Evolutionary conservation across 2,888 invertebrate genomes (phyloP), one percentile per base, ranked within the genome.

Genomic region (Chloromyia formosa): DNA sequence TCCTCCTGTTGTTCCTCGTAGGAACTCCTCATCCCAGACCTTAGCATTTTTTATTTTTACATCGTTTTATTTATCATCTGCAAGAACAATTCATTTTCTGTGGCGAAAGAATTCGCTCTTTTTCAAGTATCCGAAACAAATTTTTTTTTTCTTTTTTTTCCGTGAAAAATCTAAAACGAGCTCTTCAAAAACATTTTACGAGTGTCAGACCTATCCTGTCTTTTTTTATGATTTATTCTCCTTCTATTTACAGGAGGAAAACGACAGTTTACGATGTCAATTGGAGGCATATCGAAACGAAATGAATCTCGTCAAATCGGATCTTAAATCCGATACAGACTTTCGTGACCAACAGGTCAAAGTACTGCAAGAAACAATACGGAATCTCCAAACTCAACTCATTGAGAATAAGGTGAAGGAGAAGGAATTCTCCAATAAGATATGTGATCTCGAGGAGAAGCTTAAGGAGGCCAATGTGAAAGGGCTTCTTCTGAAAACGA

Each of bases 221-320:
- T n/a, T n/a, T n/a, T n/a, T n/a, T n/a, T n/a, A n/a, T n/a, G n/a
- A n/a, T n/a, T n/a, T n/a, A n/a, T n/a, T n/a, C n/a, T n/a, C n/a
- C n/a, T n/a, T n/a, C n/a, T n/a, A 14, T 66, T 66, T 23, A 40
- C 75, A 93, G 89, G 93, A 94, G 77, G 97, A 97, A 83, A 97
- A 96, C 82, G 96, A 96, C 80, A 93, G 93, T 79, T 87, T 97
- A 40, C 90, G 93, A 76, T 96, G 96, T 85, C 95, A 96, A 86
- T 84, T 97, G 80, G 96, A 96, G 85, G 97, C 96, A 0, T 95
- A 95, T 82, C 95, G 95, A 84, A 96, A 96, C 85, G 97, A 97
- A 87, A 93, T 96, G 68, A 95, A 94, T 80, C 88, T 96, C 49
- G 89, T 96, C 23, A 94, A 95, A 82, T 89, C 91, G 27, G 96